phyloP scores from a whole-genome alignment of 2,888 invertebrate genomes.

The Cylloceria caligata region DNA sequence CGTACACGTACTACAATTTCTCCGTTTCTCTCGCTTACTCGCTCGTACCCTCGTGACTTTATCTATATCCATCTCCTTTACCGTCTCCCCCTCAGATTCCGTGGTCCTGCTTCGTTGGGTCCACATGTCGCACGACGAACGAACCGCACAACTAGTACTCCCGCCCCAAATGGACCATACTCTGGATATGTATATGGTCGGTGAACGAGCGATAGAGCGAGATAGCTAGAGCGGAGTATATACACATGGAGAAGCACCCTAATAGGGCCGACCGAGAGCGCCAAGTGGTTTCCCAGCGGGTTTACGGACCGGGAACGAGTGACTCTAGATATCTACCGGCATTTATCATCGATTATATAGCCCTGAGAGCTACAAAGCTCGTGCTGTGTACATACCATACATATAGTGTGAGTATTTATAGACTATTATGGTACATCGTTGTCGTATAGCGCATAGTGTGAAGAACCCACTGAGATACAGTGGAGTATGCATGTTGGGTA shows the following conservation, averaged over 20 bases:
- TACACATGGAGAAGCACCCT: slow-evolving; percentile 70
- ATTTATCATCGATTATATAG: slow-evolving; percentile 81
- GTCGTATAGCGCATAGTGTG: slow-evolving; percentile 15
- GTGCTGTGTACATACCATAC: slow-evolving; percentile 20
- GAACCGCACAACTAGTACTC: slow-evolving; percentile 72
- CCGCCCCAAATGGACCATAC: slow-evolving; percentile 81
- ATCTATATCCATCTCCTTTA: slow-evolving; percentile 39
- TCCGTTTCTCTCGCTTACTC: slow-evolving; percentile 69
- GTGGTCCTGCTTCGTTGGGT: slow-evolving; percentile 83
- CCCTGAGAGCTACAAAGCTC: slow-evolving; percentile 38
- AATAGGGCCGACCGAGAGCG: slow-evolving; percentile 78
- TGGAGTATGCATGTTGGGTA: slow-evolving; percentile 54
- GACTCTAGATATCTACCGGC: slow-evolving; percentile 76
- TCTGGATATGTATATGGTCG: slow-evolving; percentile 56
- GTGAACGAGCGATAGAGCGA: slow-evolving; percentile 50
- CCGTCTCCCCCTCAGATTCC: slow-evolving; percentile 66
- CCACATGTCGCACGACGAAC: slow-evolving; percentile 81
- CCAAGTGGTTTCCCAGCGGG: slow-evolving; percentile 80
- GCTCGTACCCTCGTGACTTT: slow-evolving; percentile 71
- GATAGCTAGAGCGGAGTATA: slow-evolving; percentile 14
- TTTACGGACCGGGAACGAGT: slow-evolving; percentile 74
- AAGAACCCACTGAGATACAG: slow-evolving; percentile 15
- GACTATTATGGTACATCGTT: slow-evolving; percentile 32
- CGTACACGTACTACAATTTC: slow-evolving; percentile 6
- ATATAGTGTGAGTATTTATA: slow-evolving; percentile 32